Base-by-base conservation (phyloP, 2,797 vertebrate genomes). In the Eulemur mongoz region DNA sequence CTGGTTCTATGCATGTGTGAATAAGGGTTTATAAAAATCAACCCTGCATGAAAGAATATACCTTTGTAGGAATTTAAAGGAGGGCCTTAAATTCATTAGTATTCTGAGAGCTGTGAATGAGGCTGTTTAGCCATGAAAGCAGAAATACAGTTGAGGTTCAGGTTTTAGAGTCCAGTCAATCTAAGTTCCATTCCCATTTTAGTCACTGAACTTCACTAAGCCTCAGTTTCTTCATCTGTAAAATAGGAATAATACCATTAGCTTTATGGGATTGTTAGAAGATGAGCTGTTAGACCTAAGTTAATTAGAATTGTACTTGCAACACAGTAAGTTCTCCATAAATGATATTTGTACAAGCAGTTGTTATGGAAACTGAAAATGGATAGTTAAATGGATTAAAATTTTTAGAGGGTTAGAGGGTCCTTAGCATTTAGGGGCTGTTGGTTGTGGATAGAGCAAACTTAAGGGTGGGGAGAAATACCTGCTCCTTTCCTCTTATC, bases 21-120 rank as follows among this genome's bases (percentile, higher is more conserved):
- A 20, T 82, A 52, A 87, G 48, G 38, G n/a, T 69, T 91, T 87
- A 59, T 87, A 81, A 94, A 96, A 93, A 84, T 59, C 48, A 84
- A 5, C 93, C 69, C 22, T 81, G 38, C 38, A 12, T 23, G 43
- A 69, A 93, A 67, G 54, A 90, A 27, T 59, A 45, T 80, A 67
- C 52, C 13, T 85, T 70, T 18, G 45, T 50, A 79, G 40, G 43
- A 80, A 85, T 65, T 91, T 79, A 65, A 73, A 80, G 57, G 65
- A 69, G 2, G 3, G 1, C 11, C 61, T 90, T 86, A n/a, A 94
- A 45, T 81, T 82, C 59, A 14, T 82, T 91, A 52, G 9, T 3
- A 32, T 45, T 63, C 25, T 73, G 38, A 78, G 61, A 86, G 5
- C 8, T 76, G 6, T 70, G 83, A 59, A 11, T 48, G 76, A 75